phyloP scores from a whole-genome alignment of 2,113 vertebrate genomes.

The Syrmaticus mikado region DNA sequence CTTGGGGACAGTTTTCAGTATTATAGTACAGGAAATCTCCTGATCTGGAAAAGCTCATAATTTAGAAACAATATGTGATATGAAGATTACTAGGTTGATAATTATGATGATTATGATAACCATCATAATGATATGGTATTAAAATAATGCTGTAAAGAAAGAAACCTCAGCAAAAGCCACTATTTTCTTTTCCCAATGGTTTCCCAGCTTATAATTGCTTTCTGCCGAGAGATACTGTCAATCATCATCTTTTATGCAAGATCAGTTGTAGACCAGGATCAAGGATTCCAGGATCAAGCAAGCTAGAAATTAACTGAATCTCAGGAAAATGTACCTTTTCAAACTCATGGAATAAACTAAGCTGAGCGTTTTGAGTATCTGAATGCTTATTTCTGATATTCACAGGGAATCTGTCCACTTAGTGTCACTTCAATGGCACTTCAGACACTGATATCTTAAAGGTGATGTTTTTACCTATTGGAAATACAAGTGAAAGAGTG shows the following conservation, averaged over 20 bases:
- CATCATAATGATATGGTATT: constrained; percentile 2
- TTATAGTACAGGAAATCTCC: neutral
- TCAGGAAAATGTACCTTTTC: neutral
- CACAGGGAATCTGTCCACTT: neutral
- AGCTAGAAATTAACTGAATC: neutral
- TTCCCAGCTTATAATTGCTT: neutral
- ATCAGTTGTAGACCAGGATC: neutral
- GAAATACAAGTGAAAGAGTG: neutral
- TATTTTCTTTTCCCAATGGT: neutral
- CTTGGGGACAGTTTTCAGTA: neutral
- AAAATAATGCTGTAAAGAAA: neutral
- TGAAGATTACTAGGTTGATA: neutral
- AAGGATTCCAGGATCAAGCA: neutral
- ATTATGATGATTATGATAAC: neutral
- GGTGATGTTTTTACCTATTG: neutral
- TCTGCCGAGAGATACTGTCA: neutral
- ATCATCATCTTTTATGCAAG: neutral
- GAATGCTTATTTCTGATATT: neutral
- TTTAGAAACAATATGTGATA: neutral
- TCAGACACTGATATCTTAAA: neutral
- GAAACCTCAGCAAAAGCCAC: constrained; percentile 42
- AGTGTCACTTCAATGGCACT: neutral
- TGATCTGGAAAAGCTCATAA: constrained; percentile 11
- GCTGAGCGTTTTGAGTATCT: neutral
- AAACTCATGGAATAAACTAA: neutral